Conservation (phyloP, 2,888 invertebrate species). For the Punctoribates punctum region DNA sequence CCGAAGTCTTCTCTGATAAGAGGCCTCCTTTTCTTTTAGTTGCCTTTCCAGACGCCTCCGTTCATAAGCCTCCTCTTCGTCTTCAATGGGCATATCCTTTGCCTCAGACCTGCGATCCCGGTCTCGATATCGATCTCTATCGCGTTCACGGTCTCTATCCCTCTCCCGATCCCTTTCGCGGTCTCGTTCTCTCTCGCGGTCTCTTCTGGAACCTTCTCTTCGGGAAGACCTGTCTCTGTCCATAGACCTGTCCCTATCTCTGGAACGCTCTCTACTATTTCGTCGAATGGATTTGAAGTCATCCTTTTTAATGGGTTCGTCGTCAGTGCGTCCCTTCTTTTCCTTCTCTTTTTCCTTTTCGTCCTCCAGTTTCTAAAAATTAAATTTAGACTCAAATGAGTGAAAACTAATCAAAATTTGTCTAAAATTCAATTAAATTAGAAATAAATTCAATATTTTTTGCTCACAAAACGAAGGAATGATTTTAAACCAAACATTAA, state of each 20-base stretch:
- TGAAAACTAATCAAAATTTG: background rate
- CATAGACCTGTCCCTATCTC: conserved; percentile 5
- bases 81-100: conserved; percentile 24
- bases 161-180: conserved; percentile 42
- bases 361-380: conserved; percentile 66
- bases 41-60: conserved; percentile 83
- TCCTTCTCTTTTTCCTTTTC: conserved; percentile 67
- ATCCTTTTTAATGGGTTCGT: background rate
- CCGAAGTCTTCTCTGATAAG: conserved; percentile 70
- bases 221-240: conserved; percentile 43
- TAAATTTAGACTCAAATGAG: background rate
- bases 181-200: conserved; percentile 46
- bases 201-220: conserved; percentile 14
- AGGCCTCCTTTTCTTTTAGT: conserved; percentile 88
- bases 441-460: conserved; percentile 29
- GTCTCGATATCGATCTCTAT: conserved; percentile 47
- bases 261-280: conserved; percentile 30
- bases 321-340: conserved; percentile 47
- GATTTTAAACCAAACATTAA: conserved; percentile 11
- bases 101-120: conserved; percentile 50
- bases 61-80: conserved; percentile 76
- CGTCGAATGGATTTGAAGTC: background rate
- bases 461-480: conserved; percentile 21
- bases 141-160: conserved; percentile 45
- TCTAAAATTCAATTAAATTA: background rate